A percentile compares a stretch with the other conserved stretches of the same genome.
Conservation (phyloP, 2,113 vertebrate genomes). For the Campylomormyrus tamandua region DNA sequence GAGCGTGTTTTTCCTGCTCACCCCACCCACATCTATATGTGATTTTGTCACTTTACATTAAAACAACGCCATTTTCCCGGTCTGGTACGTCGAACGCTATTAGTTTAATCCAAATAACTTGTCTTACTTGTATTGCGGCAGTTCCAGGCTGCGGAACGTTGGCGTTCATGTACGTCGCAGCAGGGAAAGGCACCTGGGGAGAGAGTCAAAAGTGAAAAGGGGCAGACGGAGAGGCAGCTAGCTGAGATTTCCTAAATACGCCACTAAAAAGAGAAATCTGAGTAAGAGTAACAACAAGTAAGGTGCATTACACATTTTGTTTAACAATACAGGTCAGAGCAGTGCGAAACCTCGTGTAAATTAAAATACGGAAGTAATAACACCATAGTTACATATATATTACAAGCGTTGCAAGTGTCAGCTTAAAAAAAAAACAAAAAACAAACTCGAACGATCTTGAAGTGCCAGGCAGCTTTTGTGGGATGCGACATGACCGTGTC, state of each 20-base stretch:
- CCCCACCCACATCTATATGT: neutral
- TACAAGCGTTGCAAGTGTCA: neutral
- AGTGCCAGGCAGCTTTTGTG: neutral
- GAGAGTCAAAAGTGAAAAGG: conserved; percentile 53
- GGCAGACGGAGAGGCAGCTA: conserved; percentile 2
- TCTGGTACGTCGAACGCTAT: neutral
- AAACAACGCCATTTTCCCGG: neutral
- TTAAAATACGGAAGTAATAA: neutral
- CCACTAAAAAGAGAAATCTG: neutral
- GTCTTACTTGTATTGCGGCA: conserved; percentile 85
- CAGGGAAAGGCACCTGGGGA: conserved; percentile 75
- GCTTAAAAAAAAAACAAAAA: neutral
- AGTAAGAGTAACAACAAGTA: too few species aligned
- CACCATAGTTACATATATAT: neutral
- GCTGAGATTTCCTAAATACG: neutral
- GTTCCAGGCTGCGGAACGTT: conserved; percentile 89
- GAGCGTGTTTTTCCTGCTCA: neutral
- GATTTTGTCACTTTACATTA: neutral
- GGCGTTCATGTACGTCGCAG: conserved; percentile 85
- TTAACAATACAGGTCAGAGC: neutral
- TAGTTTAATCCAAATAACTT: neutral
- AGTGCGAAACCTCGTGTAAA: neutral
- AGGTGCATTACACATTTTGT: neutral
- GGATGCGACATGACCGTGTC: neutral
- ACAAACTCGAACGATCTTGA: neutral